Conservation (phyloP, 1,140 invertebrate species). For the Panulirus ornatus region DNA sequence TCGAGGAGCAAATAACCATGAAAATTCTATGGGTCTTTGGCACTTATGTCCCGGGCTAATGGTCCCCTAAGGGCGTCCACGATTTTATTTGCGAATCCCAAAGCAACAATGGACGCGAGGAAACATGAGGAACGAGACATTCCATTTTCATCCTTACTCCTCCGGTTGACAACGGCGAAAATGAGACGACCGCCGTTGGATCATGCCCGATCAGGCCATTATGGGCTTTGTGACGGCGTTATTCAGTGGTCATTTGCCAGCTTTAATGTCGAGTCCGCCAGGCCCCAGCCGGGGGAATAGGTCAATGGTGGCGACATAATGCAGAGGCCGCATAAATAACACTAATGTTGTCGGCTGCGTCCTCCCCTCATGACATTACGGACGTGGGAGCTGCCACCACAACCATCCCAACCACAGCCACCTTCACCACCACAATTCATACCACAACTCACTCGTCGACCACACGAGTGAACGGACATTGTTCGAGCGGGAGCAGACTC, state of each 20-base stretch:
- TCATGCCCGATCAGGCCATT: neutral
- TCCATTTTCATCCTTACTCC: neutral
- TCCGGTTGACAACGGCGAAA: neutral
- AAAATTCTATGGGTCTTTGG: neutral
- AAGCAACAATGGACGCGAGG: neutral
- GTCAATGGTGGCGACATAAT: neutral
- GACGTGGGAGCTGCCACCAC: no score
- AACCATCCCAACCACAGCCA: no score
- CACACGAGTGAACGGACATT: no score
- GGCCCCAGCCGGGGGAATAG: neutral
- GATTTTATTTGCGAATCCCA: neutral
- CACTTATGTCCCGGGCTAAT: constrained; percentile 2
- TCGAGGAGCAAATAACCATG: neutral
- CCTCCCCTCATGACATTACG: neutral
- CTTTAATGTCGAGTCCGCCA: neutral
- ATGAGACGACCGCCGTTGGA: neutral
- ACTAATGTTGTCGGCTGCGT: neutral
- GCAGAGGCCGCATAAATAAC: neutral
- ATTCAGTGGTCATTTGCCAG: constrained; percentile 11
- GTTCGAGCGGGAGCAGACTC: no score
- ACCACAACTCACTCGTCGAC: no score
- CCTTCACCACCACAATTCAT: no score
- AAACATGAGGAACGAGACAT: neutral
- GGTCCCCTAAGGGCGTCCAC: neutral
- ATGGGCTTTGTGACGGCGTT: neutral